A percentile compares a stretch with the other conserved stretches of the same genome.
phyloP scores from a whole-genome alignment of 2,888 invertebrate species.

The Euzophera pinguis region DNA sequence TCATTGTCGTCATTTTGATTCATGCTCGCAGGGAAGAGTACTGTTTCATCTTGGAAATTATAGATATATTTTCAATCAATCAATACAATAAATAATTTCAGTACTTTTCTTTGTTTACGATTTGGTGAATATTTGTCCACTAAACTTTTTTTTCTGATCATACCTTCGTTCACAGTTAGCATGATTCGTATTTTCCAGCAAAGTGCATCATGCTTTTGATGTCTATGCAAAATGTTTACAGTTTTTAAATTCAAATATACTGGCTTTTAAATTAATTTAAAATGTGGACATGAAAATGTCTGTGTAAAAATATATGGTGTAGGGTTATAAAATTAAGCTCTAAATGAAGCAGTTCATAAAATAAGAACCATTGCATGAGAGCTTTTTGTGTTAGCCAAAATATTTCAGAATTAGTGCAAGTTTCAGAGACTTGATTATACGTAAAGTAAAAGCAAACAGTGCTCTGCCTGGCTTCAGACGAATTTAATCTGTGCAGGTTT shows the following conservation, averaged over 20 bases:
- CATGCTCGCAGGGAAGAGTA: constrained; percentile 53
- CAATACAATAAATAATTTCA: constrained; percentile 23
- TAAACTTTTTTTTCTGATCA: constrained; percentile 50
- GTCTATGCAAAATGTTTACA: constrained; percentile 58
- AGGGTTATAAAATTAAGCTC: constrained; percentile 26
- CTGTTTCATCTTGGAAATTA: constrained; percentile 27
- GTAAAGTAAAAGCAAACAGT: constrained; percentile 36
- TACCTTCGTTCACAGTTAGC: constrained; percentile 52
- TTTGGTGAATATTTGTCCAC: constrained; percentile 43
- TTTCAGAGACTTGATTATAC: constrained; percentile 32
- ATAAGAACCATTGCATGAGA: constrained; percentile 62
- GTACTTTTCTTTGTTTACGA: constrained; percentile 59
- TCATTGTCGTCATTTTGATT: constrained; percentile 45
- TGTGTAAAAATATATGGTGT: constrained; percentile 25
- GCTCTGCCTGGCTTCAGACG: constrained; percentile 63
- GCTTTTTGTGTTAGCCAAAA: constrained; percentile 72
- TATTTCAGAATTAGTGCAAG: constrained; percentile 44
- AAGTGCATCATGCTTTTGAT: constrained; percentile 78
- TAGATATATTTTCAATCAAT: neutral
- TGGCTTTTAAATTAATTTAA: constrained; percentile 33
- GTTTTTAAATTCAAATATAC: constrained; percentile 35
- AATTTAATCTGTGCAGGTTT: constrained; percentile 17
- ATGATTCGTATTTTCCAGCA: constrained; percentile 68
- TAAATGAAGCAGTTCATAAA: constrained; percentile 28
- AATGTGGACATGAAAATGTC: constrained; percentile 30